These are phyloP conservation scores for Petrocephalus zakoni DNA, from an alignment of 2,113 vertebrate species.

Conservation along the genomic window DNA sequence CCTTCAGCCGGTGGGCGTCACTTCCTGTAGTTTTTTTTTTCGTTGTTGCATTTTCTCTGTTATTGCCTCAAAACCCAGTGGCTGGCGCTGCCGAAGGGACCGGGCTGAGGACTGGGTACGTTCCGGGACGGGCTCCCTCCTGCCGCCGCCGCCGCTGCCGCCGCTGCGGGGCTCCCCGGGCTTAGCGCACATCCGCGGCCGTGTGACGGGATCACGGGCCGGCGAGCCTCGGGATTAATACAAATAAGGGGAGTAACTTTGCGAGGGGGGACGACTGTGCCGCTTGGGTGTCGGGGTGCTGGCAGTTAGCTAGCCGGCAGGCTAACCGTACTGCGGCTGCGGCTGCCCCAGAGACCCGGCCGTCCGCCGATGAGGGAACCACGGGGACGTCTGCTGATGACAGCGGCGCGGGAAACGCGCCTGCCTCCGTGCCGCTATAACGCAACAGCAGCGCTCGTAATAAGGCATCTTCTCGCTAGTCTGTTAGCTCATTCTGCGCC, in stretches of 20 bases:
- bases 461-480: background rate
- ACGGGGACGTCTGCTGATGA: background rate
- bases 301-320: background rate
- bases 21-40: conserved; percentile 29
- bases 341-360: background rate
- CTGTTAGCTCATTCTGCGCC: background rate
- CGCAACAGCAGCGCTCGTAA: no score
- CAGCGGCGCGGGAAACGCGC: background rate
- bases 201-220: background rate
- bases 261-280: background rate
- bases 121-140: background rate
- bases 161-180: background rate
- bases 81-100: conserved; percentile 10
- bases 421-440: background rate
- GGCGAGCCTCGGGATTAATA: background rate
- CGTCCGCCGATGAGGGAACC: background rate
- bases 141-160: no score
- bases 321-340: background rate
- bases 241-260: background rate
- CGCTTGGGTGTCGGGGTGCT: background rate
- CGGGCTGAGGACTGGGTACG: conserved; percentile 30
- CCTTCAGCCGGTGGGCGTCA: conserved; percentile 22
- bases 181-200: background rate
- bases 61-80: conserved; percentile 16
- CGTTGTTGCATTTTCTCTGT: conserved; percentile 25